A percentile compares a stretch with the other conserved stretches of the same genome.
Conservation (phyloP, 2,113 vertebrate genomes). For the Phodopus roborovskii region DNA sequence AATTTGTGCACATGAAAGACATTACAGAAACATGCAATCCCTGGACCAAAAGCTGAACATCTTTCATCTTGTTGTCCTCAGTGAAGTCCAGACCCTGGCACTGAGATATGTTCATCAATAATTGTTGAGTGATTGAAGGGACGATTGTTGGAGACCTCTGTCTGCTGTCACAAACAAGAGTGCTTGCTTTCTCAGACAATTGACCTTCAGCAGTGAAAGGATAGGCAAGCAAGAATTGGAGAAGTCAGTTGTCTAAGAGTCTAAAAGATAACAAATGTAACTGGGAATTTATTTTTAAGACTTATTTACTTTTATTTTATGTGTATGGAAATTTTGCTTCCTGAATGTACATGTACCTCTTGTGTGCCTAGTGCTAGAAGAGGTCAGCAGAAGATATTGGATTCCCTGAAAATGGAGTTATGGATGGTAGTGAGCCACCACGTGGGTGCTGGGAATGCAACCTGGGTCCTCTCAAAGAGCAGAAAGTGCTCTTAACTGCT, state of each 20-base stretch:
- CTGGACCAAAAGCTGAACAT: background rate
- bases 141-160: slow-evolving; percentile 9
- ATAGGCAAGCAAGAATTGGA: background rate
- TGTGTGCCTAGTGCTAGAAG: background rate
- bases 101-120: background rate
- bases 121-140: background rate
- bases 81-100: background rate
- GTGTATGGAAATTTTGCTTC: background rate
- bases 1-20: slow-evolving; percentile 43
- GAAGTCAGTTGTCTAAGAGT: background rate
- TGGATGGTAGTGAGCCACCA: background rate
- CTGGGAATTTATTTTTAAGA: background rate
- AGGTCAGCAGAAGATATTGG: no score
- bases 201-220: background rate
- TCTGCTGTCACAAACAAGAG: slow-evolving; percentile 12
- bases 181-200: slow-evolving; percentile 39
- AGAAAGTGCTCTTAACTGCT: background rate
- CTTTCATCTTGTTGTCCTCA: slow-evolving; percentile 33
- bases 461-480: background rate
- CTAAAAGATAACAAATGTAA: background rate
- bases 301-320: background rate
- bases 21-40: slow-evolving; percentile 42
- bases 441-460: background rate
- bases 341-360: background rate
- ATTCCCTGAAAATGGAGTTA: background rate